These are phyloP conservation scores for Meda fulgida DNA, from an alignment of 2,797 vertebrate species.

Conservation along the genomic window DNA sequence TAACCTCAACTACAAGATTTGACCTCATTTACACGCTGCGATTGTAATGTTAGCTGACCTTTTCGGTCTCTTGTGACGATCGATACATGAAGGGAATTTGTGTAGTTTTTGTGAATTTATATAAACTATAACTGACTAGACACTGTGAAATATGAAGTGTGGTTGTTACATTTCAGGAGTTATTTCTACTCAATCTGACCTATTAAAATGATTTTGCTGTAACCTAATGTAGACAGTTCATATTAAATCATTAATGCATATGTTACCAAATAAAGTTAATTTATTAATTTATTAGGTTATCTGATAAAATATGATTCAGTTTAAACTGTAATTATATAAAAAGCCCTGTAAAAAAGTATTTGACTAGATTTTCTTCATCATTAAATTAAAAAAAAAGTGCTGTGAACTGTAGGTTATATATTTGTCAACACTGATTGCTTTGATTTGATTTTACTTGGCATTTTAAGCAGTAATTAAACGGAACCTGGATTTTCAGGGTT, in stretches of 20 bases:
- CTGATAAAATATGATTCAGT: neutral
- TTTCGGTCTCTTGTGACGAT: neutral
- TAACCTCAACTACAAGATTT: slow-evolving; percentile 24
- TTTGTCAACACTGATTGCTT: neutral
- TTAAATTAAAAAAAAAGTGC: neutral
- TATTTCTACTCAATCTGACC: neutral
- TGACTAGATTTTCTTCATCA: neutral
- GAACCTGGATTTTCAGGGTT: neutral
- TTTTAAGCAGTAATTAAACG: neutral
- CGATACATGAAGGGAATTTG: neutral
- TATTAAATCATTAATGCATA: neutral
- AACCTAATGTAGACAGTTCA: neutral
- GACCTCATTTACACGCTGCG: slow-evolving; percentile 13
- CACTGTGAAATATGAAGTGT: neutral
- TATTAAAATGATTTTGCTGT: neutral
- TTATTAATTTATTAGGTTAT: neutral
- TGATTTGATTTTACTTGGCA: neutral
- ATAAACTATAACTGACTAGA: neutral
- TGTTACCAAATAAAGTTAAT: neutral
- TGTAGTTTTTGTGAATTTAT: neutral
- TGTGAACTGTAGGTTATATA: neutral
- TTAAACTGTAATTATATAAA: neutral
- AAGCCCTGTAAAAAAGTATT: neutral
- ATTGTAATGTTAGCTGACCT: neutral
- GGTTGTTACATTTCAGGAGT: neutral